Conservation (phyloP, 2,113 vertebrate genomes). For the Falco punctatus region DNA sequence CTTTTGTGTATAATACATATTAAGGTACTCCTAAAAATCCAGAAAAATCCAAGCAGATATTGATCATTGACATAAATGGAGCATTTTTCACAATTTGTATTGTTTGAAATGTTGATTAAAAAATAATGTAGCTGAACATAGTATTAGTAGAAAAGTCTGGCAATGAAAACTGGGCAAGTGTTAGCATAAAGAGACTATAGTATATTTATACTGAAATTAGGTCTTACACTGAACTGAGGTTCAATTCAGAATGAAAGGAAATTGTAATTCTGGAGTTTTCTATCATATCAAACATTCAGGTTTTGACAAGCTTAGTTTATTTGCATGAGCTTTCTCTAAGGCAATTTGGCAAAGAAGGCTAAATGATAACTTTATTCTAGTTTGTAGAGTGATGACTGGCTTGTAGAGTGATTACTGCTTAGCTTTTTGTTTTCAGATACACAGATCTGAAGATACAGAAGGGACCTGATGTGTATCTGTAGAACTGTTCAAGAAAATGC, state of each 20-base stretch:
- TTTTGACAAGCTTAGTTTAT: not conserved
- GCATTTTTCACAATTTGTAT: not conserved
- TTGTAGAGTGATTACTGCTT: not conserved
- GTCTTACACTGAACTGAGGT: not conserved
- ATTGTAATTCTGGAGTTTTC: not conserved
- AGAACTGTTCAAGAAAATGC: not conserved
- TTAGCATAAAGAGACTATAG: not conserved
- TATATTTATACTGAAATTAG: not conserved
- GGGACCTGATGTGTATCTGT: not conserved
- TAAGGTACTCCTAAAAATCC: constrained; percentile 22
- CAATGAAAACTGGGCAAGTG: not conserved
- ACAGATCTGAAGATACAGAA: not conserved
- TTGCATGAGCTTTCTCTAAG: not conserved
- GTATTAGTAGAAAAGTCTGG: not conserved
- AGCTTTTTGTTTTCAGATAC: not conserved
- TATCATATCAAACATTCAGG: not conserved
- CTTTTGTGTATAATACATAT: constrained; percentile 32
- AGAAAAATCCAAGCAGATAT: not conserved
- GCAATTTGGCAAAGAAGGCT: not conserved
- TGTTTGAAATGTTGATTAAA: not conserved
- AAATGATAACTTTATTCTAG: not conserved
- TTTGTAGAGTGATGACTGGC: not conserved
- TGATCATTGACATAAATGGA: not conserved
- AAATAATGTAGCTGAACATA: not conserved
- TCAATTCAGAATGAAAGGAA: not conserved